phyloP scores from a whole-genome alignment of 2,797 vertebrate genomes.

The Loriculus beryllinus region DNA sequence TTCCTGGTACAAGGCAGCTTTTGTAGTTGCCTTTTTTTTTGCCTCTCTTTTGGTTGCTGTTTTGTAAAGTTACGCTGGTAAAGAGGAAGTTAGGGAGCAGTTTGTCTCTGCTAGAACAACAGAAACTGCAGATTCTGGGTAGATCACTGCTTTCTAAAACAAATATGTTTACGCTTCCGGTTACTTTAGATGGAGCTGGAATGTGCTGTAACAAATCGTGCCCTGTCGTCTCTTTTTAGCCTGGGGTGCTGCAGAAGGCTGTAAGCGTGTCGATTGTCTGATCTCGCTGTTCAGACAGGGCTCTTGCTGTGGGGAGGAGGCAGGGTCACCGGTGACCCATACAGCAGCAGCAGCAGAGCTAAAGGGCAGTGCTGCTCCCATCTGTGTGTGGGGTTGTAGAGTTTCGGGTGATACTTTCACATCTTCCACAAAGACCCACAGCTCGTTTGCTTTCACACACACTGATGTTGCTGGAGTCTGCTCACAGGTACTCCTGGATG shows the following conservation, averaged over 20 bases:
- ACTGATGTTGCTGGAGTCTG: not conserved
- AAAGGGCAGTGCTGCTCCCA: not conserved
- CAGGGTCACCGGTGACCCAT: not conserved
- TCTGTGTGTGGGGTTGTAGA: not conserved
- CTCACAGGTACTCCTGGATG: not conserved
- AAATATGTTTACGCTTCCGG: not conserved
- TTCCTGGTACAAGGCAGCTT: conserved; percentile 54
- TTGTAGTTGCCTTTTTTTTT: not conserved
- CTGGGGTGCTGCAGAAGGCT: not conserved
- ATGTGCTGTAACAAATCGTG: not conserved
- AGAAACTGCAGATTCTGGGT: not conserved
- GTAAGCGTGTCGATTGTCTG: not conserved
- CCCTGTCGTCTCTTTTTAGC: fast-evolving
- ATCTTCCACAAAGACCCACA: not conserved
- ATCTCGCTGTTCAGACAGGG: not conserved
- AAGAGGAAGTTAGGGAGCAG: conserved; percentile 39
- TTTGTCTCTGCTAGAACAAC: not conserved
- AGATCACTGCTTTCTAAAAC: not conserved
- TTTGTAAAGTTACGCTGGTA: not conserved
- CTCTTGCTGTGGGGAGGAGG: not conserved
- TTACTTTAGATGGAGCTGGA: not conserved
- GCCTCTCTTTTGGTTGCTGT: not conserved
- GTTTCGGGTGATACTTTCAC: conserved; percentile 9
- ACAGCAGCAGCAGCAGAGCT: not conserved
- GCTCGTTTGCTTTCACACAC: not conserved